These are phyloP conservation scores for Pocillopora meandrina DNA, from an alignment of 92 coral and sea anemone genomes.

Conservation along the genomic window DNA sequence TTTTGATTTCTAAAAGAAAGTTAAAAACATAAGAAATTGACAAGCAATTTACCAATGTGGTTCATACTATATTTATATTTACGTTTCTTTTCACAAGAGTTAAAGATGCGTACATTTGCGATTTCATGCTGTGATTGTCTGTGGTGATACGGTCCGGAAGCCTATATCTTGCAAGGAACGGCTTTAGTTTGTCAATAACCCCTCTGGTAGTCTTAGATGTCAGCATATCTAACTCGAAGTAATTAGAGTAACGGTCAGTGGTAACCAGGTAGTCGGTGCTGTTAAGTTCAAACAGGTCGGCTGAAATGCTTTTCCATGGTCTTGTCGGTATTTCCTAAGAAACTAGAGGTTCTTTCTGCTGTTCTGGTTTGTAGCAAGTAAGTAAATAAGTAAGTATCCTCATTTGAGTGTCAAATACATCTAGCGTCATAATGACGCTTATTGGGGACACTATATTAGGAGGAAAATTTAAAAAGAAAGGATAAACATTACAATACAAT, in stretches of 20 bases:
- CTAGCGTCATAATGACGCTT: too few species aligned
- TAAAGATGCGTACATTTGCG: too few species aligned
- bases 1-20: too few species aligned
- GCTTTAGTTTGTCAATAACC: constrained; percentile 39
- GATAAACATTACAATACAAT: too few species aligned
- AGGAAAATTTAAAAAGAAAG: too few species aligned
- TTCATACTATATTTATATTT: too few species aligned
- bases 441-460: too few species aligned
- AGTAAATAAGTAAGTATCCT: too few species aligned
- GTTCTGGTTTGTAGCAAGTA: constrained; percentile 22
- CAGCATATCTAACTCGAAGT: constrained; percentile 32
- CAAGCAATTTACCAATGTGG: too few species aligned
- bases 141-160: constrained; percentile 31
- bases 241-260: constrained; percentile 42
- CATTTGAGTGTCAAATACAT: too few species aligned
- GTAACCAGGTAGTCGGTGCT: constrained; percentile 36
- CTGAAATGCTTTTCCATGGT: constrained; percentile 42
- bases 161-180: constrained; percentile 19
- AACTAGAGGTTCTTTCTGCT: constrained; percentile 42
- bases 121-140: not conserved
- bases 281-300: constrained; percentile 32
- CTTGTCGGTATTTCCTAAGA: not conserved
- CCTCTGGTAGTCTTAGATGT: constrained; percentile 24
- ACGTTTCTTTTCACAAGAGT: too few species aligned
- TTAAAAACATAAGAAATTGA: too few species aligned